Base-by-base conservation (phyloP, 2,113 vertebrate species). In the Sturnus vulgaris region DNA sequence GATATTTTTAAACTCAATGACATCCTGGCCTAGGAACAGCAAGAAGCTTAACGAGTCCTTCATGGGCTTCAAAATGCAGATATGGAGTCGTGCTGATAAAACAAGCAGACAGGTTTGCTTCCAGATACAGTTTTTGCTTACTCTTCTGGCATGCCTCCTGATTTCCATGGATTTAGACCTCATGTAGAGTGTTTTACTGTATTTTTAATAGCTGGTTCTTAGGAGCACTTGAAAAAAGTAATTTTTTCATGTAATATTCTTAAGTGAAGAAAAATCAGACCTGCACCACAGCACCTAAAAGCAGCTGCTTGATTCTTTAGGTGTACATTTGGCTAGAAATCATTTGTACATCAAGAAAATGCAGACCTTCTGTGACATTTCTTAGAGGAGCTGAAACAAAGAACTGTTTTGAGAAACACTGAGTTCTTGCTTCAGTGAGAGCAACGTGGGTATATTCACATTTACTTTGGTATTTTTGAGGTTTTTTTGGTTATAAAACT, bases 31-130 rank as follows among this genome's bases (percentile, higher is more conserved):
- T 17, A 95, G 78, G 95, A 94, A 64, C 55, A 46, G 56, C 8
- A 68, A 86, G 71, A 57, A 92, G 92, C 93, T 96, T 73, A 69
- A 53, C 28, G 8, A 65, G 28, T 55, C 82, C 76, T 96, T 93
- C 46, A 20, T 47, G 68, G 63, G 28, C 84, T 94, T 94, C 52
- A 73, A 94, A 89, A 90, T 73, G 53, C 46, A 84, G 72, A 61
- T 84, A 31, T 0, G 3, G 64, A 91, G 35, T 21, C 14, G 0
- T 20, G 63, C 75, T 79, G 82, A 66, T 95, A 86, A 94, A 57
- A 63, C 20, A 53, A 65, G 46, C 37, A 35, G 65, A 7, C 22
- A 22, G 70, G 59, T 59, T 55, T 69, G 55, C 55, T 94, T 86
- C 90, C 75, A 69, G 50, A 52, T 57, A 39, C n/a, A 28, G 24